Percentiles rank a stretch among this genome's conserved stretches.
These are phyloP conservation scores for Eilema sororculum DNA, from an alignment of 2,888 invertebrate genomes.

Conservation along the genomic window DNA sequence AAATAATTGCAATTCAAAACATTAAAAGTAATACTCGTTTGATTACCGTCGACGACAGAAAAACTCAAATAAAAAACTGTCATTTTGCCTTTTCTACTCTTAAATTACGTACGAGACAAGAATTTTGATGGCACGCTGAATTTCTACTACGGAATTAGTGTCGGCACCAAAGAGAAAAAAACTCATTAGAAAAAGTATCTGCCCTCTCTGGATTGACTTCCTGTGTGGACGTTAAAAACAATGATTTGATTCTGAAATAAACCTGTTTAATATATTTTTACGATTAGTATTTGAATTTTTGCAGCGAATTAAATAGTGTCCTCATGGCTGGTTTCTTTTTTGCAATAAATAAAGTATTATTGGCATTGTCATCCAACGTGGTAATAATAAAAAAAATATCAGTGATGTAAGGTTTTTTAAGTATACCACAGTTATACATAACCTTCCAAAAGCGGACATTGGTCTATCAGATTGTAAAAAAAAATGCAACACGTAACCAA, in stretches of 20 bases:
- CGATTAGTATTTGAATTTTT: not conserved
- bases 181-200: conserved; percentile 54
- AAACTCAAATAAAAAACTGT: conserved; percentile 48
- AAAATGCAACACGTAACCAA: too few relatives aligned
- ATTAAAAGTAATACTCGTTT: conserved; percentile 10
- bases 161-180: conserved; percentile 37
- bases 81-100: conserved; percentile 36
- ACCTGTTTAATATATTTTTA: not conserved
- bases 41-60: conserved; percentile 30
- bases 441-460: too few relatives aligned
- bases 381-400: too few relatives aligned
- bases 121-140: conserved; percentile 57
- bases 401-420: too few relatives aligned
- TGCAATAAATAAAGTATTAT: too few relatives aligned
- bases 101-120: conserved; percentile 62
- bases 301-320: too few relatives aligned
- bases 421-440: too few relatives aligned
- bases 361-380: too few relatives aligned
- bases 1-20: not conserved
- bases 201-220: conserved; percentile 31
- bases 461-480: too few relatives aligned
- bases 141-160: conserved; percentile 36
- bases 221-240: conserved; percentile 30
- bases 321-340: too few relatives aligned
- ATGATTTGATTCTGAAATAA: conserved; percentile 32